Percentiles rank a stretch among this genome's conserved stretches.
phyloP scores from a whole-genome alignment of 2,113 vertebrate species.

The Vulpes vulpes region DNA sequence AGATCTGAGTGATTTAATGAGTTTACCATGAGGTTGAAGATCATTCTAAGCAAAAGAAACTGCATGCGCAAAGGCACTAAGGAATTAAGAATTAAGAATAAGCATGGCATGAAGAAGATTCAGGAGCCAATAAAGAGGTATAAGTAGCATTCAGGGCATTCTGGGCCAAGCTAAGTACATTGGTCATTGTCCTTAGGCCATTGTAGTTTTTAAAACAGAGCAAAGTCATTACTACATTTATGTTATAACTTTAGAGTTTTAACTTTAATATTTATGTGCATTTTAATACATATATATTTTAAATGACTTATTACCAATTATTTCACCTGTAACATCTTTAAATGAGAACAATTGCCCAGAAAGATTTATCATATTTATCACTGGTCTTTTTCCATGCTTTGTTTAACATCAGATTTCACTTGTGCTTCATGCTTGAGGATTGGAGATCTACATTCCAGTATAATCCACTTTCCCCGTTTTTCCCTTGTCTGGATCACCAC shows the following conservation, averaged over 20 bases:
- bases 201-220: background rate
- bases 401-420: background rate
- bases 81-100: background rate
- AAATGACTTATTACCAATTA: background rate
- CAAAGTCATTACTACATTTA: background rate
- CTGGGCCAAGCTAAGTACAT: background rate
- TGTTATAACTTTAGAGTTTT: background rate
- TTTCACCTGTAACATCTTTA: background rate
- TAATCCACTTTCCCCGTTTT: background rate
- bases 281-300: constrained; percentile 24
- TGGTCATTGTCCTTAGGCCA: background rate
- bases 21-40: background rate
- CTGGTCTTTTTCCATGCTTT: background rate
- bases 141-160: background rate
- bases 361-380: background rate
- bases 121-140: background rate
- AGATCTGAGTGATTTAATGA: background rate
- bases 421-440: background rate
- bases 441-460: background rate
- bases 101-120: background rate
- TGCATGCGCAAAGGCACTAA: background rate
- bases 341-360: background rate
- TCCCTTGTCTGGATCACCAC: background rate
- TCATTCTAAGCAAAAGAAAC: background rate
- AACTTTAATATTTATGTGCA: background rate